Evolutionary conservation across 2,113 vertebrate species (phyloP).

Genomic region (Oostethus manadensis): DNA sequence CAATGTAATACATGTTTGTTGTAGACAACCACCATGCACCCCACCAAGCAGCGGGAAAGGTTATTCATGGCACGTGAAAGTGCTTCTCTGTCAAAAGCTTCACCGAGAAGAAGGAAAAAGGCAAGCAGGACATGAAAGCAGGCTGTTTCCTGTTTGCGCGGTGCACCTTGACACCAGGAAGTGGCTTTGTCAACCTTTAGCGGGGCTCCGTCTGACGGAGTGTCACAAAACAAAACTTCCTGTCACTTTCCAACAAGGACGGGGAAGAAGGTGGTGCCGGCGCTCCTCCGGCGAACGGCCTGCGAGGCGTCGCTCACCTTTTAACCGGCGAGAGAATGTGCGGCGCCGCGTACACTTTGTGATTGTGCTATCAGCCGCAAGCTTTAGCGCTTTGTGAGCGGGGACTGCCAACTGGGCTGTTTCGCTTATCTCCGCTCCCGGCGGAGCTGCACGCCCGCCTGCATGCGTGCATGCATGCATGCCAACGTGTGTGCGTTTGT

Average conservation of each 20-base stretch:
- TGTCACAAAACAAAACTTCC: slow-evolving; percentile 27
- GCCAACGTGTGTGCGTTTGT: neutral
- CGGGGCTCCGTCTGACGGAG: slow-evolving; percentile 5
- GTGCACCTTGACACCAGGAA: slow-evolving; percentile 65
- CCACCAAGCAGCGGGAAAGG: neutral
- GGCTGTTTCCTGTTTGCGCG: slow-evolving; percentile 72
- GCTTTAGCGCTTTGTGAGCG: slow-evolving; percentile 51
- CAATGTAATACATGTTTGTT: no score
- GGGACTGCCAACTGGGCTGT: slow-evolving; percentile 54
- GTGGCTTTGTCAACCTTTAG: slow-evolving; percentile 62
- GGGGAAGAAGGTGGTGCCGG: neutral
- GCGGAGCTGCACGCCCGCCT: slow-evolving; percentile 40
- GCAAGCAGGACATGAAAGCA: slow-evolving; percentile 56
- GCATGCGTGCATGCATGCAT: slow-evolving; percentile 19
- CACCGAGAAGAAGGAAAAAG: neutral
- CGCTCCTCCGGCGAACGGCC: no score
- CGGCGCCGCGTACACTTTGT: slow-evolving; percentile 57
- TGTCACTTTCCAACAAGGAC: slow-evolving; percentile 43
- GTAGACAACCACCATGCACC: no score
- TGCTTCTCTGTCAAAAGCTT: neutral
- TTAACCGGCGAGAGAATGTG: slow-evolving; percentile 56
- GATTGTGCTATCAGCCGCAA: slow-evolving; percentile 57
- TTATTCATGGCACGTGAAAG: slow-evolving; percentile 16
- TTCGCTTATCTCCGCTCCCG: slow-evolving; percentile 51
- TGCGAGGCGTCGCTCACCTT: slow-evolving; percentile 5